Evolutionary conservation across 2,888 invertebrate genomes (phyloP).

Genomic region (Chymomyza fuscimana): DNA sequence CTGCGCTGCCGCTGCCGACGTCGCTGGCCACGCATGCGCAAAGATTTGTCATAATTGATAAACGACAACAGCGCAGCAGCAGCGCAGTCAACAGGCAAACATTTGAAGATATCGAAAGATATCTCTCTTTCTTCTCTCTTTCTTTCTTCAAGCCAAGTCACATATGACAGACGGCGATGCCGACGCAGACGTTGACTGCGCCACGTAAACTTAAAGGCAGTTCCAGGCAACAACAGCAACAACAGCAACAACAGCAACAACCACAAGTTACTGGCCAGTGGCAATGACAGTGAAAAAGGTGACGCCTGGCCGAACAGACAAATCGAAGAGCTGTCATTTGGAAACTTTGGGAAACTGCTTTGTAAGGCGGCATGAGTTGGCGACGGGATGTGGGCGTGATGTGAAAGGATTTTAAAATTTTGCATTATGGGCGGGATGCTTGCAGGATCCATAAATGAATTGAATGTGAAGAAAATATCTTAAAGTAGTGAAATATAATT

Average conservation of each 20-base stretch:
- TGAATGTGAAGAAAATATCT: no score
- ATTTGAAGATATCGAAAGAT: constrained; percentile 15
- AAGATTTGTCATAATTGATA: constrained; percentile 80
- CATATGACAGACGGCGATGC: constrained; percentile 40
- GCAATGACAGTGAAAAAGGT: constrained; percentile 49
- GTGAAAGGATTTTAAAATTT: no score
- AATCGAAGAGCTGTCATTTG: constrained; percentile 51
- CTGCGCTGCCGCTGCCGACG: constrained; percentile 23
- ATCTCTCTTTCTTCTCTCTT: background rate
- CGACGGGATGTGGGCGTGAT: no score
- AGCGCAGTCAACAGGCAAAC: constrained; percentile 22
- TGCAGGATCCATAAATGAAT: no score
- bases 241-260: background rate
- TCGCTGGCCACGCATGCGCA: constrained; percentile 76
- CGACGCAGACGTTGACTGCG: background rate
- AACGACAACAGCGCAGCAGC: constrained; percentile 54
- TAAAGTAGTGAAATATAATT: no score
- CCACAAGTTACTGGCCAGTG: constrained; percentile 25
- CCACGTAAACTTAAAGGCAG: background rate
- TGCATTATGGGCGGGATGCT: no score
- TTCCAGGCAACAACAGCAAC: background rate
- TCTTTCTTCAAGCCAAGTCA: constrained; percentile 9
- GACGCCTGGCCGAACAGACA: constrained; percentile 55
- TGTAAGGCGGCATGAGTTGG: background rate
- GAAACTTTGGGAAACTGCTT: background rate